Evolutionary conservation across 2,888 invertebrate species (phyloP).

Genomic region (Deilephila elpenor): DNA sequence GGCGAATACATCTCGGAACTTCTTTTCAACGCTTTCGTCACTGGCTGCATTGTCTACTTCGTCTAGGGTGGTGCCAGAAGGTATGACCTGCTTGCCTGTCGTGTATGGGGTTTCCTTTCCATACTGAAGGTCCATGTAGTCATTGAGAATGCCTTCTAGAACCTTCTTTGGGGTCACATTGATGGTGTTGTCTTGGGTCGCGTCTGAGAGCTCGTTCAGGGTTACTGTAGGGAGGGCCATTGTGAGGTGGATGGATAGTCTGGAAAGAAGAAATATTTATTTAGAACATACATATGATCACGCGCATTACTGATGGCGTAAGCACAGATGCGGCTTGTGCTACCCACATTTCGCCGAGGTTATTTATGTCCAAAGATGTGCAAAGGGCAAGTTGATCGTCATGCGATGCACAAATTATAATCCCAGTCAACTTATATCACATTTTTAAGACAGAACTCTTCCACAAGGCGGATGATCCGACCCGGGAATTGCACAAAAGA

Average conservation of each 20-base stretch:
- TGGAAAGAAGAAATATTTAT: conserved; percentile 33
- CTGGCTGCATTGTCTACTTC: conserved; percentile 63
- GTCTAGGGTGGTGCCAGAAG: conserved; percentile 56
- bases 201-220: conserved; percentile 62
- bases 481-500: no score
- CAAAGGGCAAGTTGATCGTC: no score
- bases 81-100: conserved; percentile 70
- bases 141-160: conserved; percentile 70
- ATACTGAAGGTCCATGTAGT: conserved; percentile 75
- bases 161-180: conserved; percentile 62
- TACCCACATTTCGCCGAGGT: no score
- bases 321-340: no score
- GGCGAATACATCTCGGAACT: conserved; percentile 64
- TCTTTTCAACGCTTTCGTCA: conserved; percentile 56
- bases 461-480: no score
- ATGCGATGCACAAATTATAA: no score
- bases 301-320: no score
- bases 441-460: no score
- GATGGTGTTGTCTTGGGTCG: conserved; percentile 59
- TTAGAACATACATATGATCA: background rate
- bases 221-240: conserved; percentile 69
- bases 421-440: no score
- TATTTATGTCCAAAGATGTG: no score
- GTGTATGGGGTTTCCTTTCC: conserved; percentile 74
- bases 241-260: conserved; percentile 45